Percentiles rank a stretch among this genome's conserved stretches.
Conservation (phyloP, 2,888 invertebrate genomes). For the Pachycephus smyrnensis region DNA sequence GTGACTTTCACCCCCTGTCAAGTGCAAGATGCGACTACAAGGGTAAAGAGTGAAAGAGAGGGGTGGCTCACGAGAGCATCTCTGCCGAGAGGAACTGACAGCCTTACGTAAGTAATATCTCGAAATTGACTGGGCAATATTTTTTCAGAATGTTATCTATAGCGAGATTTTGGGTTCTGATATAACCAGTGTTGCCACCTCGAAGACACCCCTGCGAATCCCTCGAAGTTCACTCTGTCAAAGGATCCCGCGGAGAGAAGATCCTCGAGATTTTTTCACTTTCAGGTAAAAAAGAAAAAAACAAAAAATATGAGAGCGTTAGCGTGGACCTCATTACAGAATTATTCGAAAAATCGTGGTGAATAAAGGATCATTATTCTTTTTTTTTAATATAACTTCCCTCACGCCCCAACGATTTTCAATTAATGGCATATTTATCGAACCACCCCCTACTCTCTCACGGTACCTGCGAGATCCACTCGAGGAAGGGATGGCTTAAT, state of each 20-base stretch:
- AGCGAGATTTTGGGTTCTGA: not conserved
- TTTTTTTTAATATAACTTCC: too few species aligned
- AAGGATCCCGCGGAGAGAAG: not conserved
- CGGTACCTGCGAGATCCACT: too few species aligned
- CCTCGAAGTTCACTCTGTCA: not conserved
- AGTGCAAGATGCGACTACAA: not conserved
- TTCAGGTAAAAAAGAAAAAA: too few species aligned
- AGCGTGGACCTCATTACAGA: too few species aligned
- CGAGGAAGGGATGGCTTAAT: too few species aligned
- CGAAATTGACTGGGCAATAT: conserved; percentile 1
- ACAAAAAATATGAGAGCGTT: too few species aligned
- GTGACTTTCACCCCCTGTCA: not conserved
- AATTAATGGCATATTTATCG: not conserved
- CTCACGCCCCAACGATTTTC: too few species aligned
- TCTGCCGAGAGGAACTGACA: not conserved
- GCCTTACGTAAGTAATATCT: not conserved
- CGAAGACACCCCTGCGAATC: not conserved
- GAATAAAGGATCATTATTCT: too few species aligned
- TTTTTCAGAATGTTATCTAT: not conserved
- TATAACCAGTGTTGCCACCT: not conserved
- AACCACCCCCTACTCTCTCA: not conserved
- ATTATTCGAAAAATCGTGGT: too few species aligned
- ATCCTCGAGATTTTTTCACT: too few species aligned
- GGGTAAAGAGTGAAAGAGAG: too few species aligned
- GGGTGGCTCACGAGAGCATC: not conserved